A percentile compares a stretch with the other conserved stretches of the same genome.
Conservation (phyloP, 2,113 vertebrate species). For the Chaetodon trifascialis region DNA sequence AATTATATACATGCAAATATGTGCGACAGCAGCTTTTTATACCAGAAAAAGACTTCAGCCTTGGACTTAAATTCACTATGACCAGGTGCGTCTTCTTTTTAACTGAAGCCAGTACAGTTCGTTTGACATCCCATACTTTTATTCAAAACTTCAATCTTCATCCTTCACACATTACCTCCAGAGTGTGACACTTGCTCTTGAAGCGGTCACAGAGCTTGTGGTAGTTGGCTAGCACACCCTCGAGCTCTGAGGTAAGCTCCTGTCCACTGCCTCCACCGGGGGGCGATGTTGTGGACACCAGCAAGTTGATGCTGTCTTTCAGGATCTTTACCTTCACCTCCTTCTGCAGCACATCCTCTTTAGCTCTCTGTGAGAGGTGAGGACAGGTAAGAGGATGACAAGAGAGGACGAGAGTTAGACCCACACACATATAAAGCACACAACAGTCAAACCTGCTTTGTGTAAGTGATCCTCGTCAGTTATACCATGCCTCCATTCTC, state of each 20-base stretch:
- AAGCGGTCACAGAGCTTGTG: conserved; percentile 95
- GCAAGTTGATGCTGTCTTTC: conserved; percentile 94
- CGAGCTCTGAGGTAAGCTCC: conserved; percentile 89
- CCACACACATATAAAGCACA: background rate
- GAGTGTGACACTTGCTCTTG: conserved; percentile 95
- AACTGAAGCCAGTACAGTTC: background rate
- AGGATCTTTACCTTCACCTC: conserved; percentile 98
- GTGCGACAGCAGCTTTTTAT: background rate
- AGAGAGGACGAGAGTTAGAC: background rate
- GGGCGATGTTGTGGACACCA: conserved; percentile 86
- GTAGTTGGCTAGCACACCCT: conserved; percentile 92
- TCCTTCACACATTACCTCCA: conserved; percentile 87
- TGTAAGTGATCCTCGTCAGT: background rate
- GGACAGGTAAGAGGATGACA: background rate
- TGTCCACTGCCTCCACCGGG: conserved; percentile 83
- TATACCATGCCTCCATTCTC: background rate
- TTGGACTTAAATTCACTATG: background rate
- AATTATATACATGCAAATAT: background rate
- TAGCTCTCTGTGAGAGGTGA: conserved; percentile 87
- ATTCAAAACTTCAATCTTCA: background rate
- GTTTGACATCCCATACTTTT: background rate
- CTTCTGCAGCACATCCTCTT: conserved; percentile 98
- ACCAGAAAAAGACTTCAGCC: background rate
- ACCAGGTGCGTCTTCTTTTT: background rate
- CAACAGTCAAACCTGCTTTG: background rate